Conservation (phyloP, 2,113 vertebrate genomes). For the Megaceryle torquata region DNA sequence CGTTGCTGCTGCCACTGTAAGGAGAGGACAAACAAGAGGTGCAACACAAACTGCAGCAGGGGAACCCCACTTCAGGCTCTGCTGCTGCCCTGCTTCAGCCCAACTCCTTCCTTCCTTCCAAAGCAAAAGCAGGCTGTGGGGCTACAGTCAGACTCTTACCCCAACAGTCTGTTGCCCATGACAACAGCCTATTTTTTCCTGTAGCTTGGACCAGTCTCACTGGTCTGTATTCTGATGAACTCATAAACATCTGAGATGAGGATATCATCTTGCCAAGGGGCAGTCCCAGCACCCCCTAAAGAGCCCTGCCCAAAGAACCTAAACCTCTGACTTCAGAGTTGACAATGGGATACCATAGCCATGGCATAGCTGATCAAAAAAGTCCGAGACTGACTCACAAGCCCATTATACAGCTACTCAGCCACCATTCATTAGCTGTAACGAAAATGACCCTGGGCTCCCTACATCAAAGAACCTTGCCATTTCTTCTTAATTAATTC, state of each 20-base stretch:
- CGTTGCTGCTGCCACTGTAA: not conserved
- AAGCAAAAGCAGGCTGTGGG: not conserved
- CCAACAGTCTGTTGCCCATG: not conserved
- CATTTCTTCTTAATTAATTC: constrained; percentile 35
- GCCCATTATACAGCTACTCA: not conserved
- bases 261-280: not conserved
- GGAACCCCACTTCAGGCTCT: accelerated
- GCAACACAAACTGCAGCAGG: constrained; percentile 5
- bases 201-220: not conserved
- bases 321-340: not conserved
- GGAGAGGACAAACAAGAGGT: not conserved
- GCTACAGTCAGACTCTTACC: not conserved
- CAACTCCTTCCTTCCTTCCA: not conserved
- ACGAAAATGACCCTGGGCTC: not conserved
- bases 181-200: not conserved
- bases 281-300: not conserved
- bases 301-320: not conserved
- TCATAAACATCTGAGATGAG: not conserved
- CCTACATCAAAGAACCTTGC: not conserved
- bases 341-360: not conserved
- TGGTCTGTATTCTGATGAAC: not conserved
- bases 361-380: not conserved
- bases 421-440: constrained; percentile 15
- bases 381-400: constrained; percentile 18
- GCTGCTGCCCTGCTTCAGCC: not conserved